Evolutionary conservation across 2,113 vertebrate genomes (phyloP).

Genomic region (Marmota flaviventris): DNA sequence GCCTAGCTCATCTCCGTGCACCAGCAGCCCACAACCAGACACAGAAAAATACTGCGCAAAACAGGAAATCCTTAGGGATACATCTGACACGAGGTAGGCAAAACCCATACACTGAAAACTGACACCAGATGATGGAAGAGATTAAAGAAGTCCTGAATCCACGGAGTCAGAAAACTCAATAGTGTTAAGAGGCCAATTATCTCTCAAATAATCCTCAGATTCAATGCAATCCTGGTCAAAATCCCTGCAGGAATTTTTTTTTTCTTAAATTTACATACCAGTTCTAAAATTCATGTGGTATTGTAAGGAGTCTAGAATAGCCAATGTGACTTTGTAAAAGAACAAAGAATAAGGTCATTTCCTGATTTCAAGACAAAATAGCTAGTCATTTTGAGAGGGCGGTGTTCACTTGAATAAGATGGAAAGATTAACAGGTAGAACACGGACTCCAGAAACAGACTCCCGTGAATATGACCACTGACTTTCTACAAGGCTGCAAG

Average conservation of each 20-base stretch:
- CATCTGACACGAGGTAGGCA: background rate
- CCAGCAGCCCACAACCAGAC: background rate
- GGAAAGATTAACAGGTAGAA: background rate
- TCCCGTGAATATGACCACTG: background rate
- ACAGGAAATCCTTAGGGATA: background rate
- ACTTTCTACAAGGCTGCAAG: background rate
- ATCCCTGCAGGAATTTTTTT: background rate
- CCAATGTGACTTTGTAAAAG: background rate
- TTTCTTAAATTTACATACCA: background rate
- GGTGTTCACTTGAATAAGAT: fast-evolving
- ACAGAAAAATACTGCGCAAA: background rate
- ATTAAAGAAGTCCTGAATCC: background rate
- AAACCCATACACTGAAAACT: background rate
- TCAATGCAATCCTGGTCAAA: background rate
- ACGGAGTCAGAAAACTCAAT: background rate
- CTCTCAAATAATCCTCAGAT: background rate
- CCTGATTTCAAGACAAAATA: background rate
- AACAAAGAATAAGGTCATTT: background rate
- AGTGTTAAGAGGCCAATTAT: background rate
- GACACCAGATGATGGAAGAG: background rate
- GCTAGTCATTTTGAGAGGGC: fast-evolving
- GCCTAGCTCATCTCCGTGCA: background rate
- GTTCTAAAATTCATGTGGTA: background rate
- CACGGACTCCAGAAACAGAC: background rate
- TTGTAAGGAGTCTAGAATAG: background rate